Evolutionary conservation across 2,888 invertebrate genomes (phyloP), one percentile per base, ranked within the genome.

Genomic region (Eristalis pertinax): DNA sequence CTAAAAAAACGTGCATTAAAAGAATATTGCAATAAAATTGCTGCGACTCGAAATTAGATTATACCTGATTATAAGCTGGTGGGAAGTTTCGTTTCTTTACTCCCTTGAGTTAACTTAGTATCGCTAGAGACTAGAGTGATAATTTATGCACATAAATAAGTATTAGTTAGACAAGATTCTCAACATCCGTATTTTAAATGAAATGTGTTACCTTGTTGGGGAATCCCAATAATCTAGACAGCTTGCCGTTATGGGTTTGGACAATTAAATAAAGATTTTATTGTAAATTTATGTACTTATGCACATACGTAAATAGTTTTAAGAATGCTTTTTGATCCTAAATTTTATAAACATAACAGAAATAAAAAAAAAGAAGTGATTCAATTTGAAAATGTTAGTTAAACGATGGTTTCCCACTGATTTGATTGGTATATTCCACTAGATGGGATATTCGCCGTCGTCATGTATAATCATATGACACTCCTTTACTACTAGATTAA

Each of bases 171-270:
- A 50, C n/a, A 50, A 50, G 43, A 50, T 50, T 50, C 8, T 50
- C 7, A 50, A 50, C 19, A 50, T 50, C 50, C 50, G 50, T 50
- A 50, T 50, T 50, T 43, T 19, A 19, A 50, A 50, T n/a, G 50
- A 50, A 50, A 50, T 50, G 50, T 50, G 50, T 50, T 50, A 50
- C 50, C 50, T 50, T 50, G 50, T 50, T 50, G 50, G 50, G 43
- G 50, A 50, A 50, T 50, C 50, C 50, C 50, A 50, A 50, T 19
- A 19, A 50, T 50, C 8, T 50, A 50, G 50, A 50, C 50, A 50
- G 10, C 50, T 19, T 8, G 50, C n/a, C 19, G 50, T 50, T 50
- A 50, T 19, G 19, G 43, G n/a, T 43, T n/a, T 43, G n/a, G 43
- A 43, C 43, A n/a, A 43, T 43, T 43, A 43, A 43, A 43, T 43